Conservation (phyloP, 2,888 invertebrate species). For the Anthrax anthrax region DNA sequence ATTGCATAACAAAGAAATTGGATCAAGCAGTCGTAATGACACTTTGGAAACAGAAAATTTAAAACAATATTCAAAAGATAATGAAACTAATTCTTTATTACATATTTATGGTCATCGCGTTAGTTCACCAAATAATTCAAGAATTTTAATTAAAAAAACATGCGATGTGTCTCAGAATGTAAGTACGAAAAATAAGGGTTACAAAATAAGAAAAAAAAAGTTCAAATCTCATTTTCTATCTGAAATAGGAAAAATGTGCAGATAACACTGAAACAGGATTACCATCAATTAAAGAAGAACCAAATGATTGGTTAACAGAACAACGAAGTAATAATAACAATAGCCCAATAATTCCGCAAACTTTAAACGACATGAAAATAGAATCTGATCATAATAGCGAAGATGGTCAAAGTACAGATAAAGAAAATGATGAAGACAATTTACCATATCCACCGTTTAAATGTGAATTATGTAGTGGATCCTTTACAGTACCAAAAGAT, state of each 20-base stretch:
- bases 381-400: constrained; percentile 3
- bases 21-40: constrained; percentile 7
- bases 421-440: constrained; percentile 27
- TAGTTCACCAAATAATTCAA: constrained; percentile 2
- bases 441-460: constrained; percentile 57
- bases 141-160: not conserved
- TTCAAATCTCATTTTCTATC: not conserved
- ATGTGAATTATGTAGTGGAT: constrained; percentile 72
- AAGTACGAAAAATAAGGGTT: not conserved
- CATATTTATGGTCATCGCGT: not conserved
- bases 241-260: constrained; percentile 2
- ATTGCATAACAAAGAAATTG: not conserved
- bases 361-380: constrained; percentile 7
- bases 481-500: constrained; percentile 65
- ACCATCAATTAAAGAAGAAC: constrained; percentile 43
- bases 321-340: constrained; percentile 1
- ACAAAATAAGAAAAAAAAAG: not conserved
- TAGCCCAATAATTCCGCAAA: constrained; percentile 1
- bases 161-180: not conserved
- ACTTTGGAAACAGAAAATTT: not conserved
- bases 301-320: constrained; percentile 46
- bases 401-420: constrained; percentile 7
- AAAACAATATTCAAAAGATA: not conserved
- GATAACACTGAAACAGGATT: constrained; percentile 12
- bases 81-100: not conserved